These are phyloP conservation scores for Drosophila subpulchrella DNA, from an alignment of 1,140 invertebrate species.

Conservation along the genomic window DNA sequence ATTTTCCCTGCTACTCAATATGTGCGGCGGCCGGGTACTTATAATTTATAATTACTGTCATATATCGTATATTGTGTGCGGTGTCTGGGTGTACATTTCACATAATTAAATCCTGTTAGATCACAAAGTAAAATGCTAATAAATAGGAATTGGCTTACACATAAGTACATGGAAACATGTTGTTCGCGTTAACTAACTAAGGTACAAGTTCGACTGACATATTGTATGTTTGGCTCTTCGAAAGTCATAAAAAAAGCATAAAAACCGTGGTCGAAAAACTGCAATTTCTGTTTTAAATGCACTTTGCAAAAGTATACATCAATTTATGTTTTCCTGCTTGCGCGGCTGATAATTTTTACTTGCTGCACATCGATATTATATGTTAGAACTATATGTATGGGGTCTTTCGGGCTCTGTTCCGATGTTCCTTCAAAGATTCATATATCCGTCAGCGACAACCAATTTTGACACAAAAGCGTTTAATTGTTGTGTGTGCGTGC, in stretches of 20 bases:
- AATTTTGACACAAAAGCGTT: constrained; percentile 69
- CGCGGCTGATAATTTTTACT: constrained; percentile 40
- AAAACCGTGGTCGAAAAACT: constrained; percentile 38
- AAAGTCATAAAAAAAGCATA: constrained; percentile 26
- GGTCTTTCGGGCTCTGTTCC: constrained; percentile 26
- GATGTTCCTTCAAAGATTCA: constrained; percentile 43
- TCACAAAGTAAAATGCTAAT: constrained; percentile 41
- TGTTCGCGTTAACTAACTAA: constrained; percentile 64
- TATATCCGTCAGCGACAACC: constrained; percentile 55
- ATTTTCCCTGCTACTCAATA: constrained; percentile 28
- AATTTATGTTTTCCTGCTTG: constrained; percentile 43
- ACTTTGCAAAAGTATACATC: constrained; percentile 71
- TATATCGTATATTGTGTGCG: constrained; percentile 16
- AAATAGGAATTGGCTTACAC: constrained; percentile 65
- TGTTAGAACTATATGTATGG: constrained; percentile 44
- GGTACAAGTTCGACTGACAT: constrained; percentile 46
- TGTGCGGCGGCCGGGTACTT: constrained; percentile 37
- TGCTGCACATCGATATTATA: constrained; percentile 58
- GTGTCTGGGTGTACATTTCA: constrained; percentile 24
- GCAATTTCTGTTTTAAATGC: constrained; percentile 70
- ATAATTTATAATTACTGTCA: constrained; percentile 34
- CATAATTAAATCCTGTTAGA: constrained; percentile 40
- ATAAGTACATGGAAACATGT: constrained; percentile 64
- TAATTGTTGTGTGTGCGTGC: constrained; percentile 25
- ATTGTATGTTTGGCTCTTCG: constrained; percentile 31